These are phyloP conservation scores for Heterodera filipjevi DNA, from an alignment of 2,888 invertebrate species.

Conservation along the genomic window DNA sequence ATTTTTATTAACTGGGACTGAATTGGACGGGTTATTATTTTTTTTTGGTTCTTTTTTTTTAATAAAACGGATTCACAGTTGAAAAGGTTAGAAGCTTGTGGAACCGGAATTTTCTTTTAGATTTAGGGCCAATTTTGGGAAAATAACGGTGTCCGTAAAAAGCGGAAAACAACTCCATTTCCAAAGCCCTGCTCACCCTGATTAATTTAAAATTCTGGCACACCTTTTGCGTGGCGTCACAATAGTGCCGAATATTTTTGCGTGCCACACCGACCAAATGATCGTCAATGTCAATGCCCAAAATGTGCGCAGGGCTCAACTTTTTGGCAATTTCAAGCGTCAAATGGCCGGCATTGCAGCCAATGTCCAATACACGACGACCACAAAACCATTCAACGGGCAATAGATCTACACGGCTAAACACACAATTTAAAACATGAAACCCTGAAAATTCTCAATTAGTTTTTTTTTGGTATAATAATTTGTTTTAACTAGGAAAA, in stretches of 20 bases:
- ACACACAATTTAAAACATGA: background rate
- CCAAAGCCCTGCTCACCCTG: background rate
- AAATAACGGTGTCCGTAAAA: background rate
- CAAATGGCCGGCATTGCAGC: constrained; percentile 94
- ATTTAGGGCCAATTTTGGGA: background rate
- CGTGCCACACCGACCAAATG: constrained; percentile 79
- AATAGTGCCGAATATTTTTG: constrained; percentile 77
- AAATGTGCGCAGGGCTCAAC: constrained; percentile 80
- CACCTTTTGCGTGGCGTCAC: constrained; percentile 52
- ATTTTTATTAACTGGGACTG: too few relatives aligned
- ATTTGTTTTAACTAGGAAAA: too few relatives aligned
- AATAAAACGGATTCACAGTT: too few relatives aligned
- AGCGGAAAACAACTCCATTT: too few relatives aligned
- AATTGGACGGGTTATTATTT: too few relatives aligned
- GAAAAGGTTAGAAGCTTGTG: too few relatives aligned
- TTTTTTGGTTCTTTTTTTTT: too few relatives aligned
- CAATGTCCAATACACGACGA: constrained; percentile 91
- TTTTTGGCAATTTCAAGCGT: constrained; percentile 86
- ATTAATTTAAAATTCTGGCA: background rate
- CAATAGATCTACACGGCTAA: constrained; percentile 39
- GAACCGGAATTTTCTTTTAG: too few relatives aligned
- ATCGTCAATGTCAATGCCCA: constrained; percentile 90
- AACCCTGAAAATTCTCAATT: background rate
- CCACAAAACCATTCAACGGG: constrained; percentile 73
- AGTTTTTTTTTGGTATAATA: background rate